Percentiles rank a stretch among this genome's conserved stretches.
phyloP scores from a whole-genome alignment of 1,140 invertebrate genomes.

The Ceratitis capitata region DNA sequence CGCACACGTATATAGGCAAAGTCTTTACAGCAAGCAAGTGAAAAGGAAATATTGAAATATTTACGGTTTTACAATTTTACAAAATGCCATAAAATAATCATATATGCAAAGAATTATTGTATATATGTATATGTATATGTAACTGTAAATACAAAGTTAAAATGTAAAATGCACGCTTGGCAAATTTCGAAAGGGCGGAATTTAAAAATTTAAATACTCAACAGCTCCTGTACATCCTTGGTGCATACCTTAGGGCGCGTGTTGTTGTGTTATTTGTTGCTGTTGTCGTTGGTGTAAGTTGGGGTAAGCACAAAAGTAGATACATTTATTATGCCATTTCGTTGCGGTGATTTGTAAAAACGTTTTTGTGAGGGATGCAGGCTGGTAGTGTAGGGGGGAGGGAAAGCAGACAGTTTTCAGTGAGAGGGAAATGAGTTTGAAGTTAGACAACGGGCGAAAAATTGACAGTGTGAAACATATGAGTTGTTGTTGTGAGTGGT shows the following conservation, averaged over 20 bases:
- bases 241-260: too few species aligned
- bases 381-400: neutral
- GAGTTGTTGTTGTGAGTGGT: neutral
- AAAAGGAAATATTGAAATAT: conserved; percentile 22
- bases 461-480: neutral
- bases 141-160: neutral
- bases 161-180: neutral
- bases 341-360: conserved; percentile 28
- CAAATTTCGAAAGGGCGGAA: neutral
- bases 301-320: neutral
- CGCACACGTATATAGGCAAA: too few species aligned
- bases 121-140: too few species aligned
- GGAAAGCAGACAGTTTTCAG: neutral
- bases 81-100: conserved; percentile 31
- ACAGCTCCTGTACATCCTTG: neutral
- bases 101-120: neutral
- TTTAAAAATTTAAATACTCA: neutral
- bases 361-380: too few species aligned
- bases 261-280: too few species aligned
- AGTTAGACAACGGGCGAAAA: neutral
- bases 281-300: neutral
- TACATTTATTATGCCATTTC: conserved; percentile 25
- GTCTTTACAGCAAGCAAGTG: neutral
- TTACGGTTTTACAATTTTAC: conserved; percentile 29
- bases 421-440: neutral